phyloP scores from a whole-genome alignment of 2,888 invertebrate genomes.

The Apotomis turbidana region DNA sequence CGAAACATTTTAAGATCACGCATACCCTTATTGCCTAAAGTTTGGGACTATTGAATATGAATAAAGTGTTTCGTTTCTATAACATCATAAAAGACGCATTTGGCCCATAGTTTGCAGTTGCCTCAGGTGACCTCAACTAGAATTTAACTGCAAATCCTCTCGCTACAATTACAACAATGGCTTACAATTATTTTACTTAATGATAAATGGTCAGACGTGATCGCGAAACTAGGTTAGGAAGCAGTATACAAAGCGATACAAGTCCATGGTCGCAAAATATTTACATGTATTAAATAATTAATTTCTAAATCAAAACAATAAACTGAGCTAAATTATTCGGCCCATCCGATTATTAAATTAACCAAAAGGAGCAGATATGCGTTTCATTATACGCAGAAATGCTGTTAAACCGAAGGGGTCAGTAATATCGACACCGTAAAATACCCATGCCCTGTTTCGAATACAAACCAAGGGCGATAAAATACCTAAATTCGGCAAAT shows the following conservation, averaged over 20 bases:
- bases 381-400: constrained; percentile 32
- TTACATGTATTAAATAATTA: neutral
- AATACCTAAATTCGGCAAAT: constrained; percentile 45
- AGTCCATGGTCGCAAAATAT: neutral
- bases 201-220: neutral
- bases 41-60: too few relatives aligned
- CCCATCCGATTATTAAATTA: constrained; percentile 5
- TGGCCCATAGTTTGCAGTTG: too few relatives aligned
- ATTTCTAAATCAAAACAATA: neutral
- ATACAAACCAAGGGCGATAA: constrained; percentile 43
- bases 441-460: constrained; percentile 36
- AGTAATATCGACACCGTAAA: constrained; percentile 39
- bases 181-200: too few relatives aligned
- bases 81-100: too few relatives aligned
- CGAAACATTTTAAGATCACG: too few relatives aligned
- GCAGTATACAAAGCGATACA: neutral
- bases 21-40: too few relatives aligned
- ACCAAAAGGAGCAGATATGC: constrained; percentile 16
- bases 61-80: too few relatives aligned
- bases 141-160: too few relatives aligned
- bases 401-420: constrained; percentile 31
- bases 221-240: neutral
- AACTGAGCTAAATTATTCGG: neutral
- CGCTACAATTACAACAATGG: too few relatives aligned
- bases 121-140: too few relatives aligned